Conservation (phyloP, 2,888 invertebrate genomes). For the Volucella inanis region DNA sequence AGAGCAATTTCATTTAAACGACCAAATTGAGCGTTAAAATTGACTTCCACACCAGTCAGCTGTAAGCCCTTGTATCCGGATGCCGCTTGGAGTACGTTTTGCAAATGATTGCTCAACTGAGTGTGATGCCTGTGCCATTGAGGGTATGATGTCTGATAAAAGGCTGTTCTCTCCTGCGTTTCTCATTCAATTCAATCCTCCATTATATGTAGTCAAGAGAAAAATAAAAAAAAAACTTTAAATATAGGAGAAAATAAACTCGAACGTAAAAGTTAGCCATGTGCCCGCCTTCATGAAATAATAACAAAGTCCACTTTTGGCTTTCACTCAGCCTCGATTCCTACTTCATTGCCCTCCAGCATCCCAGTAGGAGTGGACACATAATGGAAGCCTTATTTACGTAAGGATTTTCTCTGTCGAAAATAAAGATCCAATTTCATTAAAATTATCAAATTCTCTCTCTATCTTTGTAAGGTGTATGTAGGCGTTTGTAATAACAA, state of each 20-base stretch:
- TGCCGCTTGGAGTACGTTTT: conserved; percentile 38
- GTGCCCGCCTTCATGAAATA: neutral
- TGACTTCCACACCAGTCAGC: conserved; percentile 62
- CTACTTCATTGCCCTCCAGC: neutral
- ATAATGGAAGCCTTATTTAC: neutral
- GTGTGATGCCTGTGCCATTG: conserved; percentile 32
- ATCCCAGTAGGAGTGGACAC: neutral
- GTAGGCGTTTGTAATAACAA: conserved; percentile 14
- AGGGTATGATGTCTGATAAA: conserved; percentile 31
- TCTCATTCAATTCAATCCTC: conserved; percentile 13
- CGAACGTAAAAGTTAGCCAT: conserved; percentile 30
- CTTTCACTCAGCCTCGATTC: neutral
- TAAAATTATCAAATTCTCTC: conserved; percentile 22
- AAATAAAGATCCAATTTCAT: conserved; percentile 41
- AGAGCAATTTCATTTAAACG: conserved; percentile 59
- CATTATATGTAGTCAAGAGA: neutral
- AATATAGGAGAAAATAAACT: conserved; percentile 10
- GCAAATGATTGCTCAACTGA: conserved; percentile 59
- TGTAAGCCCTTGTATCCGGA: conserved; percentile 47
- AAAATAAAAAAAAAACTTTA: conserved; percentile 14
- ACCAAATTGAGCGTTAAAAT: conserved; percentile 67
- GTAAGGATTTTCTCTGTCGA: conserved; percentile 10
- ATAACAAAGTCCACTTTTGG: conserved; percentile 1
- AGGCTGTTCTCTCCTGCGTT: neutral
- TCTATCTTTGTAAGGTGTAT: neutral